These are phyloP conservation scores for Elanoides forficatus DNA, from an alignment of 2,113 vertebrate species.

Conservation along the genomic window DNA sequence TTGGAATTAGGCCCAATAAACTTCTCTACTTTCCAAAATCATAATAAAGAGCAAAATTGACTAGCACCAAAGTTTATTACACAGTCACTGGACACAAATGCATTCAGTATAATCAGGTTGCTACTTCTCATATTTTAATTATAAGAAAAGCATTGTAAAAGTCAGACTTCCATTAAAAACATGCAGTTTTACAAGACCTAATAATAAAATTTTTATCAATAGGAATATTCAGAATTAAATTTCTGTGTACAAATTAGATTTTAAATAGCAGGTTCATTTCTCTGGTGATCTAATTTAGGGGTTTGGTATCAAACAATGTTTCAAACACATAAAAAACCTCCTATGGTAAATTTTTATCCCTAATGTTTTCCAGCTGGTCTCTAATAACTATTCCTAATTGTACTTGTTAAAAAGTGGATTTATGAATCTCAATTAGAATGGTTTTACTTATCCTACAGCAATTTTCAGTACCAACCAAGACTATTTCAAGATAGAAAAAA, in stretches of 20 bases:
- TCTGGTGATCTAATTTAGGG: constrained; percentile 64
- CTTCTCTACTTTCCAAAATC: neutral
- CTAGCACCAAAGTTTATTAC: constrained; percentile 35
- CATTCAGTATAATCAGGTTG: constrained; percentile 36
- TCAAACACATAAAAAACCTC: constrained; percentile 60
- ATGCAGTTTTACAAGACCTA: constrained; percentile 41
- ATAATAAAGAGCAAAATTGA: constrained; percentile 12
- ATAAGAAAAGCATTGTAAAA: constrained; percentile 52
- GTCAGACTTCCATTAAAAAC: constrained; percentile 36
- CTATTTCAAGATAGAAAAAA: constrained; percentile 47
- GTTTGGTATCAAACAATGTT: constrained; percentile 48
- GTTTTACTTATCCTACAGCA: constrained; percentile 45
- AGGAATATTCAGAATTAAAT: constrained; percentile 61
- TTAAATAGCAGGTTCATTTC: constrained; percentile 53
- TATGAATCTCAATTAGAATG: constrained; percentile 75
- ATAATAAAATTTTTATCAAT: constrained; percentile 63
- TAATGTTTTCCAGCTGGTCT: constrained; percentile 67
- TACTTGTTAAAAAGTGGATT: constrained; percentile 77
- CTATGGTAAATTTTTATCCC: constrained; percentile 57
- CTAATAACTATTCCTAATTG: constrained; percentile 76
- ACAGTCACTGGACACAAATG: constrained; percentile 27
- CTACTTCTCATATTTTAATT: constrained; percentile 52
- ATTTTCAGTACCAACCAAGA: constrained; percentile 46
- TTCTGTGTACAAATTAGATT: constrained; percentile 62
- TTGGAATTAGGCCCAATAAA: constrained; percentile 3